Conservation (phyloP, 1,140 invertebrate genomes). For the Aphis craccivora region DNA sequence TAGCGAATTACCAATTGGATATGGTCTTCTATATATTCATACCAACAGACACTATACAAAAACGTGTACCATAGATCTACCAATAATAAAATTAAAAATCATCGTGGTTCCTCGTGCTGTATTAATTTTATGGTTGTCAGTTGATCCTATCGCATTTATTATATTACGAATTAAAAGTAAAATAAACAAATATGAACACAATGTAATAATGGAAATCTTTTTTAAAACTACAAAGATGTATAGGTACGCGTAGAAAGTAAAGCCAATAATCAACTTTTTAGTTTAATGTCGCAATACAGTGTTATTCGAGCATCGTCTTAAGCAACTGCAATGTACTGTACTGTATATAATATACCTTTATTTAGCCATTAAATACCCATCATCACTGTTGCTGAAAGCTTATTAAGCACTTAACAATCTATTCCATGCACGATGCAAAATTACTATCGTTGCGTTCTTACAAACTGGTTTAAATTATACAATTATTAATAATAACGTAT, state of each 20-base stretch:
- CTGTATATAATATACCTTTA: not conserved
- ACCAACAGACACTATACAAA: not conserved
- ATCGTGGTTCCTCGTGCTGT: not conserved
- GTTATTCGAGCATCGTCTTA: not conserved
- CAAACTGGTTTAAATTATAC: constrained; percentile 12
- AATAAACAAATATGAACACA: not conserved
- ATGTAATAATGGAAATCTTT: not conserved
- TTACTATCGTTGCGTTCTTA: constrained; percentile 1
- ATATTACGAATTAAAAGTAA: not conserved
- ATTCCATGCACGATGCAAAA: not conserved
- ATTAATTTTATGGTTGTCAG: not conserved
- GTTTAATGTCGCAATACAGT: not conserved
- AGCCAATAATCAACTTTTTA: not conserved
- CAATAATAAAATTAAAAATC: not conserved
- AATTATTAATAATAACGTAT: constrained; percentile 19
- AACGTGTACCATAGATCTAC: not conserved
- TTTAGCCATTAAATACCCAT: not conserved
- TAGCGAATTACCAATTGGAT: not conserved
- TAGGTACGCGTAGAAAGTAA: not conserved
- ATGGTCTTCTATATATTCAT: not conserved
- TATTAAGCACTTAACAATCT: constrained; percentile 11
- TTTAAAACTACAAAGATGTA: not conserved
- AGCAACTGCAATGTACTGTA: not conserved
- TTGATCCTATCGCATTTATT: not conserved
- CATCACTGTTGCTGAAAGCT: not conserved